These are phyloP conservation scores for Blennius ocellaris DNA, from an alignment of 2,113 vertebrate species.

Conservation along the genomic window DNA sequence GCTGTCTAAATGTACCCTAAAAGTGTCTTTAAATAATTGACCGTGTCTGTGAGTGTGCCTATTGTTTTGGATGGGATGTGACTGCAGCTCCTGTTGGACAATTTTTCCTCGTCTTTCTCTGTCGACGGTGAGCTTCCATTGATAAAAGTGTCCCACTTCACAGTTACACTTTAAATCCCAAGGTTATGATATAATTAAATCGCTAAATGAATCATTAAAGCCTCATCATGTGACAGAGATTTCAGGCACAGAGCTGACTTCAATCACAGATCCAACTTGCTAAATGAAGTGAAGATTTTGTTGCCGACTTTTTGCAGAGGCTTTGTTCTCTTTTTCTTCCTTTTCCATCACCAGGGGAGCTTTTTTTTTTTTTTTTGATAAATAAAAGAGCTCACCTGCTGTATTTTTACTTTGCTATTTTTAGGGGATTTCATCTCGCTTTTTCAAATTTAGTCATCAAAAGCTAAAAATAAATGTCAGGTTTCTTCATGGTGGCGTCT, in stretches of 20 bases:
- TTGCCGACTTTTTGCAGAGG: not conserved
- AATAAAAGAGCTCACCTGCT: slow-evolving; percentile 2
- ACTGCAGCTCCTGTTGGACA: slow-evolving; percentile 7
- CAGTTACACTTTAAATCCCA: slow-evolving; percentile 8
- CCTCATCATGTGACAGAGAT: not conserved
- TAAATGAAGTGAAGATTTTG: slow-evolving; percentile 13
- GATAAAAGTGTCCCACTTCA: not conserved
- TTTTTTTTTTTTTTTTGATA: not conserved
- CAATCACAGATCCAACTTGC: slow-evolving; percentile 5
- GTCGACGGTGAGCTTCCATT: not conserved
- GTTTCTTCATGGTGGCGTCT: not conserved
- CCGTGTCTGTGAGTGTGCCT: not conserved
- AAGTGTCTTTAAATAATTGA: slow-evolving; percentile 40
- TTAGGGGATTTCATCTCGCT: not conserved
- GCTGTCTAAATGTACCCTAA: not conserved
- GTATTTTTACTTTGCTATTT: not conserved
- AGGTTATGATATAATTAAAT: slow-evolving; percentile 10
- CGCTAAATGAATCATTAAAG: slow-evolving; percentile 11
- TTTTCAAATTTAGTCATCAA: slow-evolving; percentile 11
- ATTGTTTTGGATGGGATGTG: slow-evolving; percentile 25
- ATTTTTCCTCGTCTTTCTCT: not conserved
- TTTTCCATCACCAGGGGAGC: not conserved
- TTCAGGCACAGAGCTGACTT: not conserved
- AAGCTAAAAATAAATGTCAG: slow-evolving; percentile 30
- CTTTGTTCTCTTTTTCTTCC: slow-evolving; percentile 28